Evolutionary conservation across 2,888 invertebrate species (phyloP), one percentile per base, ranked within the genome.

Genomic region (Xylota sylvarum): DNA sequence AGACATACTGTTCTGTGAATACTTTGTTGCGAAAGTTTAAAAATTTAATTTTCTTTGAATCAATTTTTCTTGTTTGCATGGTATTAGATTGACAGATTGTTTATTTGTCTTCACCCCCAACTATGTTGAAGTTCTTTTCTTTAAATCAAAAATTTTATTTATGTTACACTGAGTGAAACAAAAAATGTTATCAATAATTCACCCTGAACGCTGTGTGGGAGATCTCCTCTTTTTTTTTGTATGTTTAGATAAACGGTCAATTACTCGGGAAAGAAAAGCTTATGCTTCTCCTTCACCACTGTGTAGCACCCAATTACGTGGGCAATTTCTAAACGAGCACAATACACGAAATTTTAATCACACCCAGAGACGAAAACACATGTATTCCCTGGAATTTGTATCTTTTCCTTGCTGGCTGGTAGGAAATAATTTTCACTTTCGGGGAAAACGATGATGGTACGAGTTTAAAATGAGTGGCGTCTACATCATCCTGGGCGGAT

Each of bases 181-280:
- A 60, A 50, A n/a, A 58, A 67, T 50, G 58, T 69, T 69, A 69
- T 69, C 70, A 70, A 70, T 82, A 52, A 72, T 65, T 64, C 50
- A 52, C 70, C 19, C 27, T 14, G n/a, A 73, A 32, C 14, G n/a
- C 37, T 48, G 30, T 32, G 70, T 65, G 37, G 50, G 52, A 37
- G 50, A 37, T 19, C 17, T 19, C 14, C 4, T 14, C 46, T 30
- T 7, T 2, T 37, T 17, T 7, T 65, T 23, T 73, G 2, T 7
- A 5, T 37, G 80, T 73, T 74, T 74, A 67, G 58, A 46, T 74
- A 58, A 65, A 35, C 73, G 73, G 80, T 73, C 73, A 74, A 35
- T 62, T 73, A 46, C 58, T 80, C 35, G 46, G 6, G 32, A 48
- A 52, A 23, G 23, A 67, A 79, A 79, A 60, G 37, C 72, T 65